Evolutionary conservation across 92 coral and sea anemone species (phyloP).

Genomic region (Palythoa grandis): DNA sequence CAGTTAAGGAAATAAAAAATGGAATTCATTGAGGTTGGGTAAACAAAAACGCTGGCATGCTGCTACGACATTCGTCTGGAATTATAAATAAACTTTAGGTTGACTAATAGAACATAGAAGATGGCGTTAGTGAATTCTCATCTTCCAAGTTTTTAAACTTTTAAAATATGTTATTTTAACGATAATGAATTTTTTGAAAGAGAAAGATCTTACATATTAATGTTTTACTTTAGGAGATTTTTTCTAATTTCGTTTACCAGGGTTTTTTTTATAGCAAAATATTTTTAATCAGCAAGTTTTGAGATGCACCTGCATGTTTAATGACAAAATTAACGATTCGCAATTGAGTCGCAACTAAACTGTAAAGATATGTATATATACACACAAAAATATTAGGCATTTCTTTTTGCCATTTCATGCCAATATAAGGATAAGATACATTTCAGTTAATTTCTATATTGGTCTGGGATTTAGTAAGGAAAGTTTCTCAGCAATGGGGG

Average conservation of each 20-base stretch:
- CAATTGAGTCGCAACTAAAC: not conserved
- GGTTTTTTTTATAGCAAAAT: not conserved
- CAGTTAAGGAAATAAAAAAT: slow-evolving; percentile 45
- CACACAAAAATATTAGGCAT: slow-evolving; percentile 24
- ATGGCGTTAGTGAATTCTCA: not conserved
- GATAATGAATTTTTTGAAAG: not conserved
- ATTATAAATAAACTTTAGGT: not conserved
- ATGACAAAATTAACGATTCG: slow-evolving; percentile 5
- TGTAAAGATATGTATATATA: not conserved
- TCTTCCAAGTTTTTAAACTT: not conserved
- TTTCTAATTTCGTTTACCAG: not conserved
- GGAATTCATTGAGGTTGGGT: slow-evolving; percentile 27
- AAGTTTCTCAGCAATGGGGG: not conserved
- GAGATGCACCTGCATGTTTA: not conserved
- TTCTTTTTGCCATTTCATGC: slow-evolving; percentile 9
- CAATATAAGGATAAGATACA: slow-evolving; percentile 24
- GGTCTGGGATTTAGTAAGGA: slow-evolving; percentile 21
- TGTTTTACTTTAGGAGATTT: not conserved
- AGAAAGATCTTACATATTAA: not conserved
- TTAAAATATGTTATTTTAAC: not conserved
- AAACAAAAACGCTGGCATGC: slow-evolving; percentile 41
- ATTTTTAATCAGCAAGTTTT: not conserved
- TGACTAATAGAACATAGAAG: not conserved
- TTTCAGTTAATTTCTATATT: slow-evolving; percentile 27
- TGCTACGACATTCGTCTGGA: slow-evolving; percentile 8